phyloP scores from a whole-genome alignment of 2,113 vertebrate genomes.

The Ailuropoda melanoleuca region DNA sequence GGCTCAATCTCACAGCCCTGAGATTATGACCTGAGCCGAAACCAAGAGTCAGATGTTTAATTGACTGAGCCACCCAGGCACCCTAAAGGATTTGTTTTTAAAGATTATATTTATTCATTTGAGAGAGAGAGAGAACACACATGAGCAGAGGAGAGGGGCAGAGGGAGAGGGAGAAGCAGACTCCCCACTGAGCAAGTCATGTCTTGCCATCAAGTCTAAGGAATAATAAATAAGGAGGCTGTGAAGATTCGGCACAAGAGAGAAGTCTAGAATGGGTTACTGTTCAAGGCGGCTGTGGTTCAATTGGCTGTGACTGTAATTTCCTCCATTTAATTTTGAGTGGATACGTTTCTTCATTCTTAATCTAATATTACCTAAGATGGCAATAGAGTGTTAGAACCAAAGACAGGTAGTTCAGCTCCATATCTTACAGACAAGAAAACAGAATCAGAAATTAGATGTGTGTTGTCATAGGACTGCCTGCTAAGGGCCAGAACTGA shows the following conservation, averaged over 20 bases:
- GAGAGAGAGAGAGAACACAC: not conserved
- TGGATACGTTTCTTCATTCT: not conserved
- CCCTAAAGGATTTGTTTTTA: not conserved
- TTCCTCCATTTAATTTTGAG: not conserved
- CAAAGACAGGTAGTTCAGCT: not conserved
- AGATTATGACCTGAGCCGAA: not conserved
- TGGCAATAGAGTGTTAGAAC: not conserved
- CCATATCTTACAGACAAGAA: not conserved
- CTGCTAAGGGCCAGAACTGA: not conserved
- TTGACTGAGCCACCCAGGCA: not conserved
- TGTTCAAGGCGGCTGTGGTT: not conserved
- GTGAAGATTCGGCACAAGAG: not conserved
- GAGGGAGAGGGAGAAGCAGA: not conserved
- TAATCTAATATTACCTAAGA: not conserved
- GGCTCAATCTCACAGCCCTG: not conserved
- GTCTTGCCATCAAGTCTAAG: not conserved
- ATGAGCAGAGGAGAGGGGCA: not conserved
- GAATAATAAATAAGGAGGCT: not conserved
- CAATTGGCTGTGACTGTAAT: not conserved
- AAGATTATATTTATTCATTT: not conserved
- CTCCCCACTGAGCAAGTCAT: too few relatives aligned
- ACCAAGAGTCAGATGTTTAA: not conserved
- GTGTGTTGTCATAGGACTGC: accelerated
- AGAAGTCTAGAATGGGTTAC: not conserved
- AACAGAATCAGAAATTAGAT: not conserved